Evolutionary conservation across 2,888 invertebrate species (phyloP), one percentile per base, ranked within the genome.

Genomic region (Cosmopolites sordidus): DNA sequence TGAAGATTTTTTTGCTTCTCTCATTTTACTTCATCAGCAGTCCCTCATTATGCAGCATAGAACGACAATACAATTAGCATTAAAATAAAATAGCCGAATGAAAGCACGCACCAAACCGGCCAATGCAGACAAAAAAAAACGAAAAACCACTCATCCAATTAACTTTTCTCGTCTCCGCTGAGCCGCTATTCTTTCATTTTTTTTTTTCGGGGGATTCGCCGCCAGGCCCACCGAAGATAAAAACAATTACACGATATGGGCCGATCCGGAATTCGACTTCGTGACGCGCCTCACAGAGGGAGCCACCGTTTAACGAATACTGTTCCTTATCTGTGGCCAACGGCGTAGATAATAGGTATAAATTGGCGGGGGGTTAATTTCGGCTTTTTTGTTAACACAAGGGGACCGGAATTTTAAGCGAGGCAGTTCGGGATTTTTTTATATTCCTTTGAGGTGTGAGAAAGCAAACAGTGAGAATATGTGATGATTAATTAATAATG

Each of bases 311-410:
- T 5, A 22, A 22, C 22, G 22, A 22, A 22, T 44, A 49, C 33
- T 38, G 48, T 49, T 54, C 45, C 54, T 49, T 54, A 54, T 54
- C 54, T 54, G 49, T 29, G 44, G 37, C 30, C 43, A 49, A 39
- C 54, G 48, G 43, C 49, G 54, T 43, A 54, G 48, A 54, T 54
- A 54, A 54, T 54, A 44, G 44, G 48, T 40, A 48, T 54, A 54
- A 54, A 54, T 54, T 54, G 41, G 17, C 41, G 45, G 43, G 41
- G 22, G 22, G 47, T 30, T 48, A 45, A 54, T 48, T 54, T 54
- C 16, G 3, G 44, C 37, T 18, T 54, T 54, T 54, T 48, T 54
- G 22, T 22, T 22, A 22, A 22, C 4, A 22, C 8, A 5, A 8
- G 8, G 22, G 22, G 22, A 22, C 8, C 3, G 22, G 22, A 22